Percentiles rank a stretch among this genome's conserved stretches.
Evolutionary conservation across 2,797 vertebrate species (phyloP).

Genomic region (Aplochiton taeniatus): DNA sequence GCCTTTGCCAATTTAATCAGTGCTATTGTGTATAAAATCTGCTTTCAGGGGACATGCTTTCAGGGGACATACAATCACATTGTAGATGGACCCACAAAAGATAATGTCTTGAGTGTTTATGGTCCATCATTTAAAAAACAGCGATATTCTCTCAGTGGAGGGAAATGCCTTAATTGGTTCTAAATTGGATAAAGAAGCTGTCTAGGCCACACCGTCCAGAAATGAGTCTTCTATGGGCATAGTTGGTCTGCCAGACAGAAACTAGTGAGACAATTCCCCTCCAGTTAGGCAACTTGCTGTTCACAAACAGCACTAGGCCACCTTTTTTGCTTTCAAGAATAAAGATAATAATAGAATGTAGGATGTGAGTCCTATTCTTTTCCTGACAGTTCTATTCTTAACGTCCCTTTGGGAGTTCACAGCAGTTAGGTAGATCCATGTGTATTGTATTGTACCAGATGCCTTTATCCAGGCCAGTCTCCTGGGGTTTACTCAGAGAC

Average conservation of each 20-base stretch:
- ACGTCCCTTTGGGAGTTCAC: neutral
- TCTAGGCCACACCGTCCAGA: neutral
- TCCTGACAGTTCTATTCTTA: neutral
- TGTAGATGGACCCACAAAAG: neutral
- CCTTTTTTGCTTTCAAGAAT: neutral
- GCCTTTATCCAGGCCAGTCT: conserved; percentile 7
- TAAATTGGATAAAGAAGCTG: no score
- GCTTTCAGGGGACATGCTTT: neutral
- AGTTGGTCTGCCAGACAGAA: neutral
- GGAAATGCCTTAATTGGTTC: no score
- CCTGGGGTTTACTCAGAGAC: conserved; percentile 46
- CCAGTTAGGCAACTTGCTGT: conserved; percentile 10
- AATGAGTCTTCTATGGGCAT: neutral
- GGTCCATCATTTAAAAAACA: no score
- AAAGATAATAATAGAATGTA: neutral
- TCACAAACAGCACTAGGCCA: neutral
- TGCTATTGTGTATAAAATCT: conserved; percentile 2
- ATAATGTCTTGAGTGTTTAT: neutral
- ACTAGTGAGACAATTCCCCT: neutral
- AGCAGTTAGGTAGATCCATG: conserved; percentile 36
- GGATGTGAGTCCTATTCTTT: neutral
- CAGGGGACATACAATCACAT: neutral
- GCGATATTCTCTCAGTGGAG: no score
- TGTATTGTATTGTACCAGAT: conserved; percentile 32
- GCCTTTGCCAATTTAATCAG: conserved; percentile 8